These are phyloP conservation scores for Uloborus plumipes DNA, from an alignment of 2,888 invertebrate species.

Conservation along the genomic window DNA sequence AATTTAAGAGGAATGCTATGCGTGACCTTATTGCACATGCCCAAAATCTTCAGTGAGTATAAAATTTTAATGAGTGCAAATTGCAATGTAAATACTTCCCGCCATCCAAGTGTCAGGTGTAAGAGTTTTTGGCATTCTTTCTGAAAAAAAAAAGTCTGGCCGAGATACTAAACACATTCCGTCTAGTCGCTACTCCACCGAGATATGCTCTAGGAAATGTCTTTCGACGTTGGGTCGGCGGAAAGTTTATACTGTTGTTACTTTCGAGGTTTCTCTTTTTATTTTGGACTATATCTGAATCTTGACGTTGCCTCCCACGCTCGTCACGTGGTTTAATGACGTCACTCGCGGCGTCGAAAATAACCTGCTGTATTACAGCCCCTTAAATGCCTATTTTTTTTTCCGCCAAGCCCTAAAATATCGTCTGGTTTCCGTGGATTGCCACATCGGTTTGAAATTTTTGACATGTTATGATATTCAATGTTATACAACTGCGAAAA, in stretches of 20 bases:
- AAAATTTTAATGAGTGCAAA: too few species aligned
- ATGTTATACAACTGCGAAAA: too few species aligned
- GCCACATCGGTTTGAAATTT: too few species aligned
- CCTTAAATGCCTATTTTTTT: slow-evolving; percentile 30
- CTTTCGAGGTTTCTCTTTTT: not conserved
- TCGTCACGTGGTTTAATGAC: slow-evolving; percentile 38
- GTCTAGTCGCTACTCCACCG: not conserved
- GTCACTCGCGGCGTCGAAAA: slow-evolving; percentile 32
- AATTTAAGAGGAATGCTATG: too few species aligned
- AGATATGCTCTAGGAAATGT: slow-evolving; percentile 17
- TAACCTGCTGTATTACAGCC: slow-evolving; percentile 25
- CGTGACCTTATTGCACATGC: too few species aligned
- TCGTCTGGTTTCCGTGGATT: slow-evolving; percentile 1
- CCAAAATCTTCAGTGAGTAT: too few species aligned
- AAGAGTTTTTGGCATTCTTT: not conserved
- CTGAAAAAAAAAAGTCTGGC: slow-evolving; percentile 6
- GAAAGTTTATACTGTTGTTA: too few species aligned
- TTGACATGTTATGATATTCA: too few species aligned
- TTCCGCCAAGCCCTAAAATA: slow-evolving; percentile 18
- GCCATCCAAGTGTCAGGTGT: slow-evolving; percentile 7
- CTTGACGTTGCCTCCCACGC: slow-evolving; percentile 46
- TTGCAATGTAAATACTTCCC: too few species aligned
- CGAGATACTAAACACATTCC: slow-evolving; percentile 27
- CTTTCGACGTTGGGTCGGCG: not conserved
- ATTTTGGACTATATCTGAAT: slow-evolving; percentile 19